Evolutionary conservation across 2,888 invertebrate species (phyloP).

Genomic region (Amblyjoppa proteus): DNA sequence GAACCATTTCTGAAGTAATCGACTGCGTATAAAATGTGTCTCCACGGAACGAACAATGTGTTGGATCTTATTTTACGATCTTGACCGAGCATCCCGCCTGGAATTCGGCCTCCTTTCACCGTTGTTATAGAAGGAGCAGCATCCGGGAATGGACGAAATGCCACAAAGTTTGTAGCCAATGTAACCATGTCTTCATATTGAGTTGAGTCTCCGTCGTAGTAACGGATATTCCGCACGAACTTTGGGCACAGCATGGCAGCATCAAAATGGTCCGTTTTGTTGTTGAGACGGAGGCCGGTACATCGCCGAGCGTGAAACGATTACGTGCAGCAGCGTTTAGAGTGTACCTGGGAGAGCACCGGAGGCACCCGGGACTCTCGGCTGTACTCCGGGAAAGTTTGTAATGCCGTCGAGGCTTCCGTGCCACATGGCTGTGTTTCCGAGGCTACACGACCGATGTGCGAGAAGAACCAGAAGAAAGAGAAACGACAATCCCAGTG

Average conservation of each 20-base stretch:
- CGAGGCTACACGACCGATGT: background rate
- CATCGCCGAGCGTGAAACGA: constrained; percentile 3
- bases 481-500: constrained; percentile 1
- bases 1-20: background rate
- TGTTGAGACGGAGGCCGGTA: background rate
- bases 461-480: background rate
- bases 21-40: background rate
- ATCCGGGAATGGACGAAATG: background rate
- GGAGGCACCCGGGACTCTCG: background rate
- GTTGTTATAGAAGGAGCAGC: background rate
- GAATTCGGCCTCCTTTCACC: background rate
- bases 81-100: constrained; percentile 15
- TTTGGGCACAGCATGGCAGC: background rate
- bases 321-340: constrained; percentile 1
- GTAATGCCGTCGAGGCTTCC: constrained; percentile 1
- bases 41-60: background rate
- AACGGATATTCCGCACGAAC: background rate
- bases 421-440: constrained; percentile 20
- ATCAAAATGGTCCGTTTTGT: background rate
- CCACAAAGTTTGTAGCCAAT: background rate
- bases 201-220: background rate
- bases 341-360: constrained; percentile 5
- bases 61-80: constrained; percentile 14
- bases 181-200: background rate
- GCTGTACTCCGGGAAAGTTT: background rate